Evolutionary conservation across 1,140 invertebrate species (phyloP), one percentile per base, ranked within the genome.

Genomic region (Samia ricini): DNA sequence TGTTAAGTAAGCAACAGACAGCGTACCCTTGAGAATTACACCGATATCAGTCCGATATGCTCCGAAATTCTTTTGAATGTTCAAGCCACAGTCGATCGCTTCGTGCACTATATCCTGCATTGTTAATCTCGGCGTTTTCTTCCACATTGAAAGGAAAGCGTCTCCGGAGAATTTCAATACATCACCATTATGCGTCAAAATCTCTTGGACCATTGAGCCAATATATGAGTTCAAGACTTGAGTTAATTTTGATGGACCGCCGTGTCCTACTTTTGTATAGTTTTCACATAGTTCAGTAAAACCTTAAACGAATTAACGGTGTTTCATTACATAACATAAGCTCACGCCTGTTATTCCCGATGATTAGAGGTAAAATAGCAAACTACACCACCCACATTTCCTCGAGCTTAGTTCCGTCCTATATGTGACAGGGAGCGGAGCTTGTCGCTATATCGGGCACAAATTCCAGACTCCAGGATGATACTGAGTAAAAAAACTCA

Each of bases 131-230:
- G 85, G 68, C 2, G 82, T 77, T 0, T 91, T 79, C 67, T 93
- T 93, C 93, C 93, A 94, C 85, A 92, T 91, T 2, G 92, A 92
- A 2, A 93, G 89, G 69, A 94, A 94, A 12, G 93, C 93, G 66
- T 94, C 93, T 0, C 93, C 93, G 2, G 93, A 93, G 75, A 94
- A 94, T 78, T 94, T 94, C 0, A 94, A 72, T n/a, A 94, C 89
- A 68, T 95, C 94, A 0, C 94, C 94, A 20, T 92, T 89, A 58
- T 93, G 92, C 0, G 91, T 92, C 36, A 94, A 74, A 68, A 94
- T 93, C 73, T 93, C 93, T 69, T 94, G 93, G 0, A 94, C 92
- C 92, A 95, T 94, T 0, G 92, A 89, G 0, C 93, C 93, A 62
- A 94, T 93, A 65, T 94, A 95, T 10, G 89, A 91, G 74, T 94